Evolutionary conservation across 1,140 invertebrate genomes (phyloP), one percentile per base, ranked within the genome.

Genomic region (Heliconius eleuchia): DNA sequence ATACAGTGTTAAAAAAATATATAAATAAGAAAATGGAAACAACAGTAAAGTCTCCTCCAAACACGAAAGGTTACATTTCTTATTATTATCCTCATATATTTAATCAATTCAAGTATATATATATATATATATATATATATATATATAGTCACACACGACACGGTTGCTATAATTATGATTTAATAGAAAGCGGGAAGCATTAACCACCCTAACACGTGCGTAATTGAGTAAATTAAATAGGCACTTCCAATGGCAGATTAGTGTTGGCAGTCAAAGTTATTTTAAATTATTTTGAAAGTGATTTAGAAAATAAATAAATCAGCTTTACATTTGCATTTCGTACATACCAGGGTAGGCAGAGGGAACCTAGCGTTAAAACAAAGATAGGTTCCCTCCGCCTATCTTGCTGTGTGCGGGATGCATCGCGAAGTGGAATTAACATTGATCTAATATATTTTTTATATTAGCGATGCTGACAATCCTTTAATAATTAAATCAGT

Each of bases 171-270:
- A 66, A 66, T 66, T 66, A 66, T 30, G 60, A 66, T 66, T 66
- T 66, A 66, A 66, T 66, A 66, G 60, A 66, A 66, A 66, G 60
- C 60, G 60, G 60, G 30, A 66, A 66, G 23, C 60, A 16, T 66
- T 66, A 30, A 30, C 60, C 60, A 66, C 60, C 60, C 60, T 66
- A 66, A 30, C 60, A 66, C 23, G 60, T 66, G 30, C 60, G 60
- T 66, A 66, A 66, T 66, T 66, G 60, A 66, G 60, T 66, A 66
- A 66, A 30, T 66, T 66, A 66, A 30, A 27, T 66, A 66, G 60
- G 60, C 60, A 66, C 60, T 30, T 66, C 60, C 27, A 66, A 66
- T 66, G 8, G 60, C 60, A 66, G 60, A 66, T 66, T 66, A 66
- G 27, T 66, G 60, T 66, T 30, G 60, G 60, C 60, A 66, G 27